Base-by-base conservation (phyloP, 2,888 invertebrate genomes). In the Hydriomena furcata region DNA sequence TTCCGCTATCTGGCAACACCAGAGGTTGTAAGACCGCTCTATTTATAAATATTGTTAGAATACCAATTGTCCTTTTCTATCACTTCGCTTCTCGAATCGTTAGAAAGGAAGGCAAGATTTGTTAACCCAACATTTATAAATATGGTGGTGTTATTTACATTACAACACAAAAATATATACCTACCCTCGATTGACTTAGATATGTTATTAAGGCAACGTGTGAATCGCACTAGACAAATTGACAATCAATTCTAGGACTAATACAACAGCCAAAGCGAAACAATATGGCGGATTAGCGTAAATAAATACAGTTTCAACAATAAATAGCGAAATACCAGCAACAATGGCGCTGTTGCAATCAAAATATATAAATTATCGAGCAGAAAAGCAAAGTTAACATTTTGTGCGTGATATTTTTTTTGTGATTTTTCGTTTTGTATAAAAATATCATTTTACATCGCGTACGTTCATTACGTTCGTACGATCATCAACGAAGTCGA, bases 171-270 rank as follows among this genome's bases (percentile, higher is more conserved):
- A 71, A 74, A 67, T 65, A 71, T 73, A 77, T 71, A 78, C 78
- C 82, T 73, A 78, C 76, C 84, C 76, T 73, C 84, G 84, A 88
- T 86, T 89, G 89, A 90, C 90, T 90, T 90, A 89, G 90, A 90
- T 89, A 87, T 88, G 88, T 88, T 89, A 89, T 83, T 89, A 90
- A 90, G 90, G 90, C 90, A 90, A 84, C 90, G 75, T 83, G 90
- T 90, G 90, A 90, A 90, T 82, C 86, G 89, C 89, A 83, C 89
- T 89, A 84, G 78, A 79, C 81, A 79, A 79, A 76, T 82, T 78
- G 80, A 79, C 78, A 80, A 76, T 79, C 52, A 70, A 76, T 74
- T 81, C 84, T 76, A 74, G 77, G 80, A 84, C 84, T 84, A 84
- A 84, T 79, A 87, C 86, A 81, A 89, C 89, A 87, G 85, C 86